Base-by-base conservation (phyloP, 1,140 invertebrate species). In the Teleopsis dalmanni region DNA sequence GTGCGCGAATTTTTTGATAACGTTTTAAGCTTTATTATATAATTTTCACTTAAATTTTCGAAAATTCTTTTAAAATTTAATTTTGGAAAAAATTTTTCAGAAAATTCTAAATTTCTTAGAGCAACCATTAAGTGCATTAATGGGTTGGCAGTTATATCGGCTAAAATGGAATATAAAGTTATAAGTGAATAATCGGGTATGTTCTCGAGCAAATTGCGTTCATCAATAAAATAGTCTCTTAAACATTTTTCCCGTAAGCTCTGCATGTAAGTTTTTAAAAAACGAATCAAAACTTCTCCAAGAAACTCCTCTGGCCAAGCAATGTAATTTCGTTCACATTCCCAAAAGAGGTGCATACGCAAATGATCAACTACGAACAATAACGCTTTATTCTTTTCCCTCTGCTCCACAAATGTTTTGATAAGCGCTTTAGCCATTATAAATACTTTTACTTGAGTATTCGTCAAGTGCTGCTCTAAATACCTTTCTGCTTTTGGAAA, bases 311-410 rank as follows among this genome's bases (percentile, higher is more conserved):
- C 81, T 0, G 80, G 75, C 85, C 84, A 88, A 37, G 75, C 78
- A 3, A 75, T 74, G 54, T 77, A 78, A 51, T 82, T 78, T 22
- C 78, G 77, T 61, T 90, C 86, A 51, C 84, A 83, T 65, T 87
- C 75, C 82, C 83, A 87, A 60, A 86, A 88, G n/a, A 90, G 62
- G 57, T 83, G 79, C 45, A 81, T 82, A 46, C 83, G 77, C n/a
- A 89, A 76, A 59, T 89, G 86, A 46, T 80, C 77, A 0, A 59
- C 60, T 55, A 48, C 11, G 54, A 57, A 40, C 58, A 54, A 62
- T 38, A 57, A 51, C 0, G 56, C 44, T 35, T 56, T 56, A 43
- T 53, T 44, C 10, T 52, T 54, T 36, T 57, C 58, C n/a, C 50
- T 19, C 10, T 47, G 49, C 55, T 81, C 79, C 26, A 87, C 73